Evolutionary conservation across 2,888 invertebrate genomes (phyloP).

Genomic region (Lysandra coridon): DNA sequence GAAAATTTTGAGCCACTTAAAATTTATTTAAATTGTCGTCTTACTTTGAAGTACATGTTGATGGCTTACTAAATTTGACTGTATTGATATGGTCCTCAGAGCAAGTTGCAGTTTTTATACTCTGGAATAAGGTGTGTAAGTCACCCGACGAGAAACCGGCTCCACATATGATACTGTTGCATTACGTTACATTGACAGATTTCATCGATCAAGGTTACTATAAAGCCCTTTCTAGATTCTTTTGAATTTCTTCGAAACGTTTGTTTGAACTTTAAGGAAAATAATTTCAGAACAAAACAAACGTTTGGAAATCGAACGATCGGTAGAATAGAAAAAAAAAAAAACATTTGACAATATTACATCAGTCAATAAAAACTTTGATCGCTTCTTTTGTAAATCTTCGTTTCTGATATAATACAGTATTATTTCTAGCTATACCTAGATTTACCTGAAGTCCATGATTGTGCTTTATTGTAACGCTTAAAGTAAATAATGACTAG

Average conservation of each 20-base stretch:
- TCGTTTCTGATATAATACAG: background rate
- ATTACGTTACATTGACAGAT: constrained; percentile 62
- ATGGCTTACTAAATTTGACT: constrained; percentile 57
- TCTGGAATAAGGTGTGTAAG: constrained; percentile 54
- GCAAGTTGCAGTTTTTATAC: constrained; percentile 73
- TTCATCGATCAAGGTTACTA: constrained; percentile 61
- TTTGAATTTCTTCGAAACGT: constrained; percentile 32
- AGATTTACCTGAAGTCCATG: too few relatives aligned
- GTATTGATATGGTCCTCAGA: constrained; percentile 62
- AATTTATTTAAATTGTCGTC: constrained; percentile 38
- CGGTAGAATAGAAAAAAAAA: background rate
- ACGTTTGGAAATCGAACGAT: background rate
- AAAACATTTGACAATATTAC: background rate
- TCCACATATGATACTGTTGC: constrained; percentile 64
- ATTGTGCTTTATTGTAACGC: background rate
- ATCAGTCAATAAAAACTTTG: background rate
- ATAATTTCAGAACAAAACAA: background rate
- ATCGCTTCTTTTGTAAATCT: background rate
- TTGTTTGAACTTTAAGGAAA: constrained; percentile 6
- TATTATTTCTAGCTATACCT: background rate
- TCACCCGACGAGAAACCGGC: constrained; percentile 71
- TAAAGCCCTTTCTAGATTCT: constrained; percentile 52
- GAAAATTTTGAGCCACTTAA: background rate
- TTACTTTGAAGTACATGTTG: constrained; percentile 75
- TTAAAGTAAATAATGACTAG: background rate